Evolutionary conservation across 2,797 vertebrate genomes (phyloP), one percentile per base, ranked within the genome.

Genomic region (Tokudaia tokunoshimensis): DNA sequence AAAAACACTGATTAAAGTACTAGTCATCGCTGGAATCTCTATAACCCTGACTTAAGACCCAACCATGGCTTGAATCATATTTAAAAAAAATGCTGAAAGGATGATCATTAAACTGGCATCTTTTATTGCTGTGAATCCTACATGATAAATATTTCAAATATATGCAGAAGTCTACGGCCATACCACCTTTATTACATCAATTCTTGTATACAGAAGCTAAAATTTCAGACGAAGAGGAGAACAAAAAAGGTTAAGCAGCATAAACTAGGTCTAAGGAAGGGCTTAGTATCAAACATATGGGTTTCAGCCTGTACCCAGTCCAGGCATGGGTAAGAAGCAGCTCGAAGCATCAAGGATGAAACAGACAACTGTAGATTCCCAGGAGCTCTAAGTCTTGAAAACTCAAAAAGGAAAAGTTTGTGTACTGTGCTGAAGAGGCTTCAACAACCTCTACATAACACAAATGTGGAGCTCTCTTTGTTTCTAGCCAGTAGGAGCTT

Each of bases 1-100:
- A 87, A 96, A 95, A 29, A 96, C 41, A 84, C 26, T 92, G n/a
- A 89, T 34, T 57, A 72, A 94, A 34, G 20, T 85, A 89, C 41
- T 55, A 92, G 11, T 72, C 29, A 95, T 22, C 74, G 92, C 31
- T 70, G 20, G 0, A 67, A 67, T 91, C 29, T 89, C 67, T 84
- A 22, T 26, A 94, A 31, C 50, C 47, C 44, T 65, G 37, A 70
- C 29, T 86, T 80, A 96, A 90, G 14, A 41, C 0, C 74, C 9
- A 52, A 26, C 86, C n/a, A 65, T 14, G 12, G 20, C 6, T 41
- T 41, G 88, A 92, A 89, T 50, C 44, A 78, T 1, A 72, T 72
- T 72, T 17, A n/a, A 70, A 50, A 93, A 6, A 93, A 93, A 87
- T 17, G 4, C 19, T 86, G 26, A 70, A 75, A 31, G 9, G 79